phyloP scores from a whole-genome alignment of 2,888 invertebrate species.

The Drosophila algonquin region DNA sequence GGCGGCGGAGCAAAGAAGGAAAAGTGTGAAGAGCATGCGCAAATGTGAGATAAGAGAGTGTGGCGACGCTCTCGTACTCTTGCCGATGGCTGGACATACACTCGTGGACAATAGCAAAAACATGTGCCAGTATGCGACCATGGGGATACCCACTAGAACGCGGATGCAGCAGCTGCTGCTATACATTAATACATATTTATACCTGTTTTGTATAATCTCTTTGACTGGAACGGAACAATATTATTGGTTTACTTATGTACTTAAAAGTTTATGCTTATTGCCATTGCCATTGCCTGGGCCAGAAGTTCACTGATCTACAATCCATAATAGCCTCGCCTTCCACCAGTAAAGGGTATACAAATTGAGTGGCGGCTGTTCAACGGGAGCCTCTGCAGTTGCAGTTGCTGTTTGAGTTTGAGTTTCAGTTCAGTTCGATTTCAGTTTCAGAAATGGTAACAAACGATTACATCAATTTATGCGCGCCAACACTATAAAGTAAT shows the following conservation, averaged over 20 bases:
- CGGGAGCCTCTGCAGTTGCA: background rate
- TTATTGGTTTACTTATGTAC: no score
- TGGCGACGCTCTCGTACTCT: conserved; percentile 24
- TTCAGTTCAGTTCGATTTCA: conserved; percentile 57
- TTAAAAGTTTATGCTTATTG: no score
- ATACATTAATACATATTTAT: no score
- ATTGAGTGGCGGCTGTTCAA: conserved; percentile 37
- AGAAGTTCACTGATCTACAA: background rate
- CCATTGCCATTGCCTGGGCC: no score
- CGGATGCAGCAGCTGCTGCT: no score
- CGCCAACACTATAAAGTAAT: conserved; percentile 82
- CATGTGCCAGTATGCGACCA: background rate
- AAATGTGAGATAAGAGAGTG: conserved; percentile 64
- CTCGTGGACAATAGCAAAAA: conserved; percentile 6
- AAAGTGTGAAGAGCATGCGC: conserved; percentile 75
- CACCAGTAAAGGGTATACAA: conserved; percentile 10
- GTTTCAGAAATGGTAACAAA: conserved; percentile 82
- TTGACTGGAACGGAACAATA: no score
- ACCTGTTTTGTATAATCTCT: no score
- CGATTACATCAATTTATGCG: conserved; percentile 83
- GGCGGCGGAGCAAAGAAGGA: conserved; percentile 30
- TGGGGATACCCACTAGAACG: background rate
- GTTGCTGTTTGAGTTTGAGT: conserved; percentile 17
- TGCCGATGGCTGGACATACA: conserved; percentile 23
- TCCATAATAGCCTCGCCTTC: background rate